Base-by-base conservation (phyloP, 2,113 vertebrate species). In the Puntigrus tetrazona region DNA sequence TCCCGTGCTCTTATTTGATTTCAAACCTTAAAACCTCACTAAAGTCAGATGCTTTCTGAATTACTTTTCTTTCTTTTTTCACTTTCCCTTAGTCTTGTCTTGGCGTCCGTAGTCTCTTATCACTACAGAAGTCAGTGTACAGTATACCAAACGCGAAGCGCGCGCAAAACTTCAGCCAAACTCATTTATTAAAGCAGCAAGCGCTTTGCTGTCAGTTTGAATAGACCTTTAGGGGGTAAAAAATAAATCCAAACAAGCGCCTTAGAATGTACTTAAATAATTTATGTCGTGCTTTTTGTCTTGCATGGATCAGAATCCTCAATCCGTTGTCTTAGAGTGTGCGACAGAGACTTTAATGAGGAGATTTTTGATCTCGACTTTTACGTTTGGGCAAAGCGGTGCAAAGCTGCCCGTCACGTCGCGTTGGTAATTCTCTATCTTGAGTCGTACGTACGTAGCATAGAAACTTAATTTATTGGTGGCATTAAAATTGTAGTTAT, bases 291-390 rank as follows among this genome's bases (percentile, higher is more conserved):
- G 6, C 22, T n/a, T 41, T 41, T n/a, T 25, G 3, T 78, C 76
- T 78, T 10, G 4, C 52, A 25, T 59, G 76, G 76, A 59, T 78
- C 52, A 18, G 31, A 6, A 38, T 78, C 52, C 11, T 59, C n/a
- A 78, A 78, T 78, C 76, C 76, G 22, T n/a, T 16, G 76, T 36
- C n/a, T 78, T 78, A 78, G 34, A 78, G 34, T 41, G 52, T 78
- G 52, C 50, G 20, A 77, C 75, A 3, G 50, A n/a, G 75, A 36
- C 29, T 55, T 36, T 77, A 77, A 57, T 77, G 50, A 57, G 20
- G 20, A 20, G n/a, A 8, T 77, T 34, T 77, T 77, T 57, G 50
- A 77, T 55, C 74, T 55, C 5, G n/a, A 5, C 1, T 10, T 36
- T 55, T 77, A n/a, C 1, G 50, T 6, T 77, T 22, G 47, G 47